Percentiles rank a stretch among this genome's conserved stretches.
Evolutionary conservation across 2,888 invertebrate genomes (phyloP).

Genomic region (Eupithecia subumbrata): DNA sequence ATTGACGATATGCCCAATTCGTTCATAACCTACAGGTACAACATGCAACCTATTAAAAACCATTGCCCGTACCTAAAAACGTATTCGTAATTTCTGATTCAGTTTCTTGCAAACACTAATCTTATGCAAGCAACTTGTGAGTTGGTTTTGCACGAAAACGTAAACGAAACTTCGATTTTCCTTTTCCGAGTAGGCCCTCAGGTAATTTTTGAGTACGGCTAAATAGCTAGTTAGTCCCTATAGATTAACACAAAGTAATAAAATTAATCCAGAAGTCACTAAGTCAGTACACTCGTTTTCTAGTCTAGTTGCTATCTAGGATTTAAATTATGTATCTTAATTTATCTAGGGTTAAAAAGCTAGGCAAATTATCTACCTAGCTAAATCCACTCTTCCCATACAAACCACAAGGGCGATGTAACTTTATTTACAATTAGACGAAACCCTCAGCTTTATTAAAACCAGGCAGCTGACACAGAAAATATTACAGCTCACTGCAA

Average conservation of each 20-base stretch:
- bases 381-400: neutral
- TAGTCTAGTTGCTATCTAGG: constrained; percentile 7
- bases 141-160: too few species aligned
- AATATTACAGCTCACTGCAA: constrained; percentile 25
- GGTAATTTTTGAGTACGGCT: too few species aligned
- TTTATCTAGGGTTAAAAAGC: too few species aligned
- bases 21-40: neutral
- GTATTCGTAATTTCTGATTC: too few species aligned
- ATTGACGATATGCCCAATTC: neutral
- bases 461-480: constrained; percentile 26
- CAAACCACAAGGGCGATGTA: constrained; percentile 2
- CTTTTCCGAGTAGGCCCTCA: too few species aligned
- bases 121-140: too few species aligned
- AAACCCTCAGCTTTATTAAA: constrained; percentile 31
- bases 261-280: neutral
- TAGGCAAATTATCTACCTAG: neutral
- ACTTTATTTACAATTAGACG: constrained; percentile 30
- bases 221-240: too few species aligned
- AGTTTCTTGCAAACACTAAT: too few species aligned
- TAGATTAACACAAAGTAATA: too few species aligned
- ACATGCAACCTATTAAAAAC: neutral
- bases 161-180: too few species aligned
- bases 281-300: neutral
- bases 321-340: too few species aligned
- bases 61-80: too few species aligned